Evolutionary conservation across 1,140 invertebrate genomes (phyloP), one percentile per base, ranked within the genome.

Genomic region (Drosophila micromelanica): DNA sequence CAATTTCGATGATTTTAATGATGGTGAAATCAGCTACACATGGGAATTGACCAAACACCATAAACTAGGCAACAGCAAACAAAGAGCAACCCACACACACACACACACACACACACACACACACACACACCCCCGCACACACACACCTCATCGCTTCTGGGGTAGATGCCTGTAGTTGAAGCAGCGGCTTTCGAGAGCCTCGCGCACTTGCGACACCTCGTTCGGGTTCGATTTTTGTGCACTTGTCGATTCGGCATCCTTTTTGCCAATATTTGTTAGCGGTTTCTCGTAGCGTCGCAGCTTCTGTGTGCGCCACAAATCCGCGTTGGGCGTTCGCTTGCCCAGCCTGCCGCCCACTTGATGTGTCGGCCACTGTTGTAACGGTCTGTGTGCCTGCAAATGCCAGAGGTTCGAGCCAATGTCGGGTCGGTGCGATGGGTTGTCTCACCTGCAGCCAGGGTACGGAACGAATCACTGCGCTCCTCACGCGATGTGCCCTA

Each of bases 1-100:
- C 73, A 80, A 78, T 80, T 72, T 68, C 57, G 75, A 78, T 78
- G 75, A 78, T 82, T 81, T 81, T 81, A 82, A 81, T 81, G 79
- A 81, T 81, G 79, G 70, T 73, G 79, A 69, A 81, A 75, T 81
- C 79, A 70, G 65, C 55, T 45, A 60, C 70, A 70, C 74, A 60
- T 62, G 72, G 72, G 77, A 68, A 74, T 80, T 72, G 62, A 59
- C 52, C 52, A 59, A 46, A 59, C n/a, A 13, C 20, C n/a, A 49
- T 49, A 8, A 13, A 46, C 45, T 46, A 23, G 45, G 45, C 45
- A 46, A 12, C 20, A 17, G 17, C 43, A 45, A 46, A 46, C 45
- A 46, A 11, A 46, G 17, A 46, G 17, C 13, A 46, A 1, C 5
- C 30, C 5, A 5, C 23, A 30, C 23, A 49, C 9, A 49, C 20